Evolutionary conservation across 2,797 vertebrate genomes (phyloP).

Genomic region (Hydrophis major): DNA sequence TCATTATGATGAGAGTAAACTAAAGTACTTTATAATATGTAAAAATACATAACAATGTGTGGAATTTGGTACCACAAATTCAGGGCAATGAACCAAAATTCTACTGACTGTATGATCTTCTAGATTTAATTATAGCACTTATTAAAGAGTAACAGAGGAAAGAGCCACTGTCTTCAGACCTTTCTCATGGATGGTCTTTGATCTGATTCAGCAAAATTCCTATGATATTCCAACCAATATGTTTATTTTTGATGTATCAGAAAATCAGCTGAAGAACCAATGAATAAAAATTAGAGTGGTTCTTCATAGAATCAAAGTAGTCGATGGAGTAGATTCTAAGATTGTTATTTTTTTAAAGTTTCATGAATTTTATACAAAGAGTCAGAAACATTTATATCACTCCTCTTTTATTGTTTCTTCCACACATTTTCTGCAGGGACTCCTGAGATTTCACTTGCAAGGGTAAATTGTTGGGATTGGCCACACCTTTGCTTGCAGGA

Average conservation of each 20-base stretch:
- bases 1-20: not conserved
- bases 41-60: not conserved
- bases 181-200: not conserved
- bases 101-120: not conserved
- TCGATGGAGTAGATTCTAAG: too few relatives aligned
- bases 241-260: not conserved
- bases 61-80: not conserved
- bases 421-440: conserved; percentile 43
- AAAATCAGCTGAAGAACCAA: not conserved
- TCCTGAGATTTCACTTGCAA: conserved; percentile 70
- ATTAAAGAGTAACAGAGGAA: not conserved
- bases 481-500: conserved; percentile 78
- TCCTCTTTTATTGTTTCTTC: not conserved
- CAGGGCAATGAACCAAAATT: not conserved
- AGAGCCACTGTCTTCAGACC: not conserved
- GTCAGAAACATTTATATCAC: not conserved
- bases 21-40: not conserved
- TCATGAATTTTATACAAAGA: not conserved
- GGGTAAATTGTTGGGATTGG: conserved; percentile 89
- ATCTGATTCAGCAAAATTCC: too few relatives aligned
- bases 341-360: not conserved
- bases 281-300: not conserved
- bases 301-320: not conserved
- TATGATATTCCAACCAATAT: not conserved
- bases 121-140: not conserved